Percentiles rank a stretch among this genome's conserved stretches.
phyloP scores from a whole-genome alignment of 2,113 vertebrate genomes.

The Rynchops niger region DNA sequence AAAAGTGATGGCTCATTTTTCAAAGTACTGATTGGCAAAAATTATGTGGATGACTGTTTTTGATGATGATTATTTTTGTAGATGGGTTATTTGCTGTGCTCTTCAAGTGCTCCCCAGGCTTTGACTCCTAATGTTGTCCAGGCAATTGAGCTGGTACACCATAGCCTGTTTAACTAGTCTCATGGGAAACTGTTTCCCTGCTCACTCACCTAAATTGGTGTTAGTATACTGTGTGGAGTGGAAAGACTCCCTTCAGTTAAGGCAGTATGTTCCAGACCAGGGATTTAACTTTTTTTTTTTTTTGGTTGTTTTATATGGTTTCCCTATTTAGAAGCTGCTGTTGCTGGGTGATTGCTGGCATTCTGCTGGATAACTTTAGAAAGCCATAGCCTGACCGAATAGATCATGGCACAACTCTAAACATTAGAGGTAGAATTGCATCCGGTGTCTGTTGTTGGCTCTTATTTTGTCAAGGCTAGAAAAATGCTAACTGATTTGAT shows the following conservation, averaged over 20 bases:
- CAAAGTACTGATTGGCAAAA: conserved; percentile 8
- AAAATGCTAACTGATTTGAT: neutral
- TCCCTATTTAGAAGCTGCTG: conserved; percentile 16
- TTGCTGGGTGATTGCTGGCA: conserved; percentile 25
- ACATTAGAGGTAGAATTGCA: neutral
- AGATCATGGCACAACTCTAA: neutral
- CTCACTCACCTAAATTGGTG: conserved; percentile 21
- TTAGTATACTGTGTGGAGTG: neutral
- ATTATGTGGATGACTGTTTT: conserved; percentile 50
- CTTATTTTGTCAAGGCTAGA: conserved; percentile 1
- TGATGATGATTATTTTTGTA: conserved; percentile 44
- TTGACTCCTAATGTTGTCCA: conserved; percentile 40
- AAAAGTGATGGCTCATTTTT: conserved; percentile 29
- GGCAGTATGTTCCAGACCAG: conserved; percentile 10
- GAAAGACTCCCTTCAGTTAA: conserved; percentile 7
- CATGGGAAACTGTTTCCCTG: neutral
- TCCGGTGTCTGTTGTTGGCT: neutral
- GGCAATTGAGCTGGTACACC: conserved; percentile 11
- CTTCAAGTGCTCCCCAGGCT: conserved; percentile 26
- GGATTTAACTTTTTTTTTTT: neutral
- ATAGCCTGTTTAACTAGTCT: neutral
- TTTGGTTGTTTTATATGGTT: neutral
- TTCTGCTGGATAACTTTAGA: neutral
- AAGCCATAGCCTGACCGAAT: neutral
- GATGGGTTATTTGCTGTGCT: conserved; percentile 21